Conservation (phyloP, 2,113 vertebrate genomes). For the Varanus salvator region DNA sequence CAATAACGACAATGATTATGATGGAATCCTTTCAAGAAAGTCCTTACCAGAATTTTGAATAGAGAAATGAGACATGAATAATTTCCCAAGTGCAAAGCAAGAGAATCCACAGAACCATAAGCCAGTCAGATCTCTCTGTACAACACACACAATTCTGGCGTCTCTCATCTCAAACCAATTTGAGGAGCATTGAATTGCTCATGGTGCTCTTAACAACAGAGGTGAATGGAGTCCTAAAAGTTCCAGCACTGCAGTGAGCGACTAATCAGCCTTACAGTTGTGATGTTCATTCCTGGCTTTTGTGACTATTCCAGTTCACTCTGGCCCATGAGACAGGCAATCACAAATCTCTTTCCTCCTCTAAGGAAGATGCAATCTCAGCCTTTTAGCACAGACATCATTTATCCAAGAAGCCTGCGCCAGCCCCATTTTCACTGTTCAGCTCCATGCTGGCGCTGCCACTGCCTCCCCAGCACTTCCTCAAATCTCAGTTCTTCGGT, state of each 20-base stretch:
- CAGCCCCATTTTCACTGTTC: not conserved
- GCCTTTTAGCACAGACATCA: not conserved
- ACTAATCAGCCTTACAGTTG: not conserved
- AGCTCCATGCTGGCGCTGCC: not conserved
- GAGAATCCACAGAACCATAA: not conserved
- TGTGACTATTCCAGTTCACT: not conserved
- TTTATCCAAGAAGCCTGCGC: not conserved
- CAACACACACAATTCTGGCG: not conserved
- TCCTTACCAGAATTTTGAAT: not conserved
- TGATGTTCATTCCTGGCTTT: not conserved
- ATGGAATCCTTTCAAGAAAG: not conserved
- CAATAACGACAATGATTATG: not conserved
- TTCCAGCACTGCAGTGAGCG: not conserved
- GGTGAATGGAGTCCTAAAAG: not conserved
- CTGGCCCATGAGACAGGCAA: not conserved
- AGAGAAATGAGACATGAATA: not conserved
- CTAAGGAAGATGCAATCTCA: not conserved
- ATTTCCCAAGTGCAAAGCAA: not conserved
- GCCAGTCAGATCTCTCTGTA: not conserved
- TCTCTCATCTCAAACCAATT: not conserved
- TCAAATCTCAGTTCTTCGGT: not conserved
- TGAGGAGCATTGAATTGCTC: not conserved
- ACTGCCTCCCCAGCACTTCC: not conserved
- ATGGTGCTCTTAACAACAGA: not conserved
- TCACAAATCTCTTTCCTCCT: not conserved